Evolutionary conservation across 2,888 invertebrate genomes (phyloP).

Genomic region (Phengaris arion): DNA sequence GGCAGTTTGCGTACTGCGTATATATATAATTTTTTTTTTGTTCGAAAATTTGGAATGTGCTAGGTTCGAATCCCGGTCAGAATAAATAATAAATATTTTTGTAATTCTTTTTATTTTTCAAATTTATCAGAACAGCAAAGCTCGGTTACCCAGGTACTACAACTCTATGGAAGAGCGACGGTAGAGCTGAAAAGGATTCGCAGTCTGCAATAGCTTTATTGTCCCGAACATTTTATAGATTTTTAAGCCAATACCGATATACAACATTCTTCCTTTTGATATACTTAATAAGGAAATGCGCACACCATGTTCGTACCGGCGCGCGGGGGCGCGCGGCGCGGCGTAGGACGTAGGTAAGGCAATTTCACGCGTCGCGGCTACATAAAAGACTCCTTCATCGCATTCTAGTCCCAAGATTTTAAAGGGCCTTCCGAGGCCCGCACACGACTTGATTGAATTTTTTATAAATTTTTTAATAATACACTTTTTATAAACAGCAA

Average conservation of each 20-base stretch:
- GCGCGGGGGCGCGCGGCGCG: no score
- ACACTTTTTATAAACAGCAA: conserved; percentile 24
- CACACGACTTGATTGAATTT: conserved; percentile 14
- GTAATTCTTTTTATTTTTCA: no score
- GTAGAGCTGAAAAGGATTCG: neutral
- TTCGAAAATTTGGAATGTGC: no score
- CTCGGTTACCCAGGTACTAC: no score
- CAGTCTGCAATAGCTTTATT: neutral
- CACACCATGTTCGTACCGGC: neutral
- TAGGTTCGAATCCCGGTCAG: no score
- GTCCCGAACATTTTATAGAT: neutral
- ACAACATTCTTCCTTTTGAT: conserved; percentile 1
- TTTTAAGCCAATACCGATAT: neutral
- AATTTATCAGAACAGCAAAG: no score
- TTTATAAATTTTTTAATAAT: conserved; percentile 11
- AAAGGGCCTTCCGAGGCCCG: conserved; percentile 30
- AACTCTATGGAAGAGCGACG: no score
- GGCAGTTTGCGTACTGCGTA: no score
- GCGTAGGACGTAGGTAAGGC: conserved; percentile 34
- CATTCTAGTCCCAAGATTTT: conserved; percentile 40
- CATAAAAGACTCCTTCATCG: conserved; percentile 40
- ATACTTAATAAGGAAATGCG: conserved; percentile 32
- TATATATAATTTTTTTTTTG: no score
- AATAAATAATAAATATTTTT: no score
- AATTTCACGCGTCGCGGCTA: conserved; percentile 44